Conservation (phyloP, 1,140 invertebrate genomes). For the Papilio polyxenes region DNA sequence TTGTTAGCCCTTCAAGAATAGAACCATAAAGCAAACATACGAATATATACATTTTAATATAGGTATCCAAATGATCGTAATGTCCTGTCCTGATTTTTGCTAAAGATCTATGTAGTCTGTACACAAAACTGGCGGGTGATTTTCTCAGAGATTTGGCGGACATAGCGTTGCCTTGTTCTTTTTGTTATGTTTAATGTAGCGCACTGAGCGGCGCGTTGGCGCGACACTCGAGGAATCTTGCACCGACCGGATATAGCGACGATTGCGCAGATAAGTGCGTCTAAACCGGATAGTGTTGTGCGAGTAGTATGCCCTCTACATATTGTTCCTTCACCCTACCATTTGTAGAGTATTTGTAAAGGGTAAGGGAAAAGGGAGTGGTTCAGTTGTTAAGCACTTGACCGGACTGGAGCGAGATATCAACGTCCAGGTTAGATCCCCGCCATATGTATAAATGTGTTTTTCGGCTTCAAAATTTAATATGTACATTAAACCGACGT, state of each 20-base stretch:
- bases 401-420: no score
- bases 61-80: neutral
- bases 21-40: no score
- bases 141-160: constrained; percentile 49
- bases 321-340: neutral
- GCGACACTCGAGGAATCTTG: constrained; percentile 31
- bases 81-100: constrained; percentile 8
- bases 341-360: neutral
- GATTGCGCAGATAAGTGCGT: neutral
- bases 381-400: no score
- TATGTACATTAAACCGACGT: no score
- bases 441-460: no score
- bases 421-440: no score
- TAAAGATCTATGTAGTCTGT: neutral
- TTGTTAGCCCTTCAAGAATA: no score
- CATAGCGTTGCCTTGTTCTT: constrained; percentile 40
- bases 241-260: neutral
- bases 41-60: no score
- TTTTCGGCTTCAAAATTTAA: no score
- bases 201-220: constrained; percentile 39
- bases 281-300: neutral
- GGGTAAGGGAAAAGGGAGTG: no score
- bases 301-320: neutral
- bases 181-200: constrained; percentile 45
- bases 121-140: constrained; percentile 44